Evolutionary conservation across 2,888 invertebrate species (phyloP), one percentile per base, ranked within the genome.

Genomic region (Trachelus stipa): DNA sequence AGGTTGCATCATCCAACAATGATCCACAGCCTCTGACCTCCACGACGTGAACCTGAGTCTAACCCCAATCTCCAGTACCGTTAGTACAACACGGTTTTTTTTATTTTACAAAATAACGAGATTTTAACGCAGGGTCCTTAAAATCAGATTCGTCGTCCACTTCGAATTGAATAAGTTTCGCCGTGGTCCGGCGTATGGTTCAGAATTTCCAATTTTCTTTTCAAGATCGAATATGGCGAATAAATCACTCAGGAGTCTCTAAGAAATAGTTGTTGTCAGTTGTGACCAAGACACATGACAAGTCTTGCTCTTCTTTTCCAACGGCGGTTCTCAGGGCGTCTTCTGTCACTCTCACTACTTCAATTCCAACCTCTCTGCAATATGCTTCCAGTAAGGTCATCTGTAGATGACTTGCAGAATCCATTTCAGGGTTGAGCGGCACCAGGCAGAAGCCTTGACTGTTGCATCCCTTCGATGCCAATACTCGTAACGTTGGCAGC

Each of bases 351-450:
- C 95, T 95, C 82, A 96, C 94, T 76, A 95, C 95, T 86, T 95
- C 95, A 87, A 96, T 96, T 83, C 95, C 95, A 81, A 96, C 96
- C 90, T 96, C 96, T 69, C 94, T 95, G 90, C 96, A 96, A 90
- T 95, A 96, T 0, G 96, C 96, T 87, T 96, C 95, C 56, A 96
- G 92, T 0, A 96, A 92, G 9, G 96, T 96, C 88, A 95, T 95
- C 86, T 96, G 96, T 93, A 96, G 95, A 88, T 96, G 96, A 11
- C 95, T 95, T 9, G 95, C 95, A 37, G 95, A 94, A 90, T 96
- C 96, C 6, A 95, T 95, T 68, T 93, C 94, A 34, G 95, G 94
- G 77, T 89, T 87, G 73, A 83, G 77, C 77, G 94, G 94, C 1
- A 95, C 94, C 31, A 96, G 93, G 73, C 96, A 91, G 80, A 85